phyloP scores from a whole-genome alignment of 2,113 vertebrate species.

The Anarhynchus alexandrinus region DNA sequence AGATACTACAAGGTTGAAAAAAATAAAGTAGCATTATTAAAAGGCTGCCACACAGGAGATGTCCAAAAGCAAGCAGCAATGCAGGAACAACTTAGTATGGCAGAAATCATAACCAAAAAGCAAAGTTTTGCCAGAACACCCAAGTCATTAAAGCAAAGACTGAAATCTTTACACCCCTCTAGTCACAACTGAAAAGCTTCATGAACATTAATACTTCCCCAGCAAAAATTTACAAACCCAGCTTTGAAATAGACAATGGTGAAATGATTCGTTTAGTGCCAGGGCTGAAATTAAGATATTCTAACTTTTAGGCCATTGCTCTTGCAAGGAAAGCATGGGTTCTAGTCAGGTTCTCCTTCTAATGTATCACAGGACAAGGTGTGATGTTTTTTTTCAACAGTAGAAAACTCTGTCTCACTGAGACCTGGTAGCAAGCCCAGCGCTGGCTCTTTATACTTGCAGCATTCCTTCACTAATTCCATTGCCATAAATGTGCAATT shows the following conservation, averaged over 20 bases:
- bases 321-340: background rate
- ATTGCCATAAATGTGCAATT: background rate
- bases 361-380: rapidly evolving
- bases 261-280: background rate
- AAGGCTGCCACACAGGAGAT: background rate
- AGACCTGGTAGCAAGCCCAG: background rate
- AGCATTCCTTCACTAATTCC: background rate
- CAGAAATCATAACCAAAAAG: background rate
- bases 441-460: background rate
- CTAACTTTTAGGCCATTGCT: background rate
- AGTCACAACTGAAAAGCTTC: background rate
- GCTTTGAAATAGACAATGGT: background rate
- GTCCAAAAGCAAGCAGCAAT: background rate
- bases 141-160: background rate
- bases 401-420: background rate
- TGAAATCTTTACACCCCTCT: background rate
- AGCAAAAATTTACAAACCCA: background rate
- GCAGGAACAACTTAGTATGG: background rate
- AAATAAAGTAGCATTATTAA: background rate
- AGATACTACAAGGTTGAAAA: background rate
- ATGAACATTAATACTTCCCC: background rate
- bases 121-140: background rate
- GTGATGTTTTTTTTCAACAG: background rate
- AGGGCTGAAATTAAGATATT: background rate
- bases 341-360: background rate